Conservation (phyloP, 2,797 vertebrate genomes). For the Otolemur crassicaudatus region DNA sequence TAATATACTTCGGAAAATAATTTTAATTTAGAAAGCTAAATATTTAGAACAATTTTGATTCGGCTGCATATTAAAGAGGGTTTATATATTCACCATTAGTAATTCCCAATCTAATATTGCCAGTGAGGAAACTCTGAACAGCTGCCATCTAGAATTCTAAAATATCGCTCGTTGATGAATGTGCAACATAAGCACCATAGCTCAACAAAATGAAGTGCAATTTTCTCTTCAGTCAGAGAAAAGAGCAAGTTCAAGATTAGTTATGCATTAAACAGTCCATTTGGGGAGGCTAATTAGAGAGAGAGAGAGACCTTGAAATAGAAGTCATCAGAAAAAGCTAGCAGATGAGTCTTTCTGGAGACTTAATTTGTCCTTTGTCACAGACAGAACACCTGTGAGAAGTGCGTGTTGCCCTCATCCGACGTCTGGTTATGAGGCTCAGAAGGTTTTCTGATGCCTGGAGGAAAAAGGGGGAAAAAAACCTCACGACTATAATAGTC, state of each 20-base stretch:
- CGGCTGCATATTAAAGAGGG: conserved; percentile 52
- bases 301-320: conserved; percentile 80
- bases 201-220: conserved; percentile 82
- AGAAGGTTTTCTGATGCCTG: background rate
- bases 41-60: conserved; percentile 71
- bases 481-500: background rate
- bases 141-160: conserved; percentile 76
- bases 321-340: conserved; percentile 78
- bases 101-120: conserved; percentile 71
- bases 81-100: conserved; percentile 76
- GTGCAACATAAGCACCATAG: conserved; percentile 67
- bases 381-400: conserved; percentile 60
- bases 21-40: conserved; percentile 49
- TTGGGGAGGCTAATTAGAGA: conserved; percentile 79
- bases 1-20: conserved; percentile 54
- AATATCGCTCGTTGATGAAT: conserved; percentile 82
- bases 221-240: conserved; percentile 81
- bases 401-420: background rate
- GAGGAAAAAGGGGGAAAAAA: background rate
- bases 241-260: conserved; percentile 82
- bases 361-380: conserved; percentile 63
- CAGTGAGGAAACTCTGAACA: conserved; percentile 79
- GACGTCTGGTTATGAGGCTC: conserved; percentile 19
- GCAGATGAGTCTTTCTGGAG: conserved; percentile 69
- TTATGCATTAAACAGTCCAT: conserved; percentile 81